Evolutionary conservation across 2,113 vertebrate genomes (phyloP).

Genomic region (Xenopus laevis): DNA sequence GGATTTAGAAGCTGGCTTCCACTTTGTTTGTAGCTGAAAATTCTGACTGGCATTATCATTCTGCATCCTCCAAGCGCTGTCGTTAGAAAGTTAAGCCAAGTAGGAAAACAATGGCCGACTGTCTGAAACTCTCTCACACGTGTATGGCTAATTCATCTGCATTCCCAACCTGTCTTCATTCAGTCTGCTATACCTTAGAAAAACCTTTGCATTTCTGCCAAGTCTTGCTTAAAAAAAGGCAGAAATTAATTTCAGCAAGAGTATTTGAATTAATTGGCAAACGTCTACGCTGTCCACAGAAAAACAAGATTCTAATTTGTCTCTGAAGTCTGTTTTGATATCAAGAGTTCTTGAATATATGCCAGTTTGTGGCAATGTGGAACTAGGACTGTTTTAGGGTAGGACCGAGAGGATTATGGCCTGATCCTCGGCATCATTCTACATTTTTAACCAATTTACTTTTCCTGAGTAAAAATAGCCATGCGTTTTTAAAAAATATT

Average conservation of each 20-base stretch:
- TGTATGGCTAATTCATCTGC: background rate
- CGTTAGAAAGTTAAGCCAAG: background rate
- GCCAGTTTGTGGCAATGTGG: too few relatives aligned
- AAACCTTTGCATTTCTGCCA: background rate
- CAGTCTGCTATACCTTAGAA: background rate
- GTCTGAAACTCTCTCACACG: background rate
- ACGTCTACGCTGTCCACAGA: background rate
- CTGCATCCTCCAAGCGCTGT: background rate
- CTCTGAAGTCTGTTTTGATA: background rate
- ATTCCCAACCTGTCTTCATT: background rate
- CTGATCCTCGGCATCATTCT: too few relatives aligned
- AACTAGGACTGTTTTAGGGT: too few relatives aligned
- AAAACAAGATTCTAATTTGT: background rate
- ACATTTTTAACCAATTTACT: too few relatives aligned
- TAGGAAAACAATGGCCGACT: background rate
- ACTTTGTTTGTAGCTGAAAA: constrained; percentile 8
- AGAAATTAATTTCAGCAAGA: too few relatives aligned
- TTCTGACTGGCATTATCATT: constrained; percentile 26
- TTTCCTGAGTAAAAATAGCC: too few relatives aligned
- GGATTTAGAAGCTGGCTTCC: background rate
- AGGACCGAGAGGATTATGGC: too few relatives aligned
- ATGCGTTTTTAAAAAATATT: too few relatives aligned
- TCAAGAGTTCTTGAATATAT: too few relatives aligned
- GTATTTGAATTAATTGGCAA: too few relatives aligned
- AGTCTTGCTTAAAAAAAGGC: too few relatives aligned